phyloP scores from a whole-genome alignment of 2,113 vertebrate species.

The Larimichthys crocea region DNA sequence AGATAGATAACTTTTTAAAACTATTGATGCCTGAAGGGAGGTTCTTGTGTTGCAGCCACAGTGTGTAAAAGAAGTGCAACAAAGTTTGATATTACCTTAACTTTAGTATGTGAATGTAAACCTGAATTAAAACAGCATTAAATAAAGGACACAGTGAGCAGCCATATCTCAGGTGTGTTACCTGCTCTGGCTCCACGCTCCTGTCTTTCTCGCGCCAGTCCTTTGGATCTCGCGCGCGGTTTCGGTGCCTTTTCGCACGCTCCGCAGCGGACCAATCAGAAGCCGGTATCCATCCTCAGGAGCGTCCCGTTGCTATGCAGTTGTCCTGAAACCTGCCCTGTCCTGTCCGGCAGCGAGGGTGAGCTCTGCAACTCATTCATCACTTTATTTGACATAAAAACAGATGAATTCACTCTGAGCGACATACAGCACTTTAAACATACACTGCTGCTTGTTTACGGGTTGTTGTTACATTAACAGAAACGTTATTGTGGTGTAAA shows the following conservation, averaged over 20 bases:
- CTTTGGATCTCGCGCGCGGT: slow-evolving; percentile 59
- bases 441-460: not conserved
- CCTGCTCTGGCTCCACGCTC: not conserved
- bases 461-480: not conserved
- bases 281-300: not conserved
- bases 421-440: not conserved
- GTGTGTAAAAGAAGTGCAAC: not conserved
- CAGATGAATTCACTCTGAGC: not conserved
- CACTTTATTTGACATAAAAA: not conserved
- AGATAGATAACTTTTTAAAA: too few relatives aligned
- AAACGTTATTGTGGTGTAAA: not conserved
- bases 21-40: too few relatives aligned
- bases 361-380: slow-evolving; percentile 30
- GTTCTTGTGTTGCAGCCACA: too few relatives aligned
- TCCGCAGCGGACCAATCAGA: slow-evolving; percentile 65
- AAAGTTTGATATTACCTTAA: too few relatives aligned
- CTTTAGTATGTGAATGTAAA: not conserved
- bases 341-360: slow-evolving; percentile 43
- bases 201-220: slow-evolving; percentile 58
- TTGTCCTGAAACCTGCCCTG: slow-evolving; percentile 4
- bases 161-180: not conserved
- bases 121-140: not conserved
- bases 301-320: slow-evolving; percentile 73
- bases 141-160: not conserved
- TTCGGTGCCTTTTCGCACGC: slow-evolving; percentile 34